Evolutionary conservation across 2,888 invertebrate genomes (phyloP).

Genomic region (Mesorhabditis sp.): DNA sequence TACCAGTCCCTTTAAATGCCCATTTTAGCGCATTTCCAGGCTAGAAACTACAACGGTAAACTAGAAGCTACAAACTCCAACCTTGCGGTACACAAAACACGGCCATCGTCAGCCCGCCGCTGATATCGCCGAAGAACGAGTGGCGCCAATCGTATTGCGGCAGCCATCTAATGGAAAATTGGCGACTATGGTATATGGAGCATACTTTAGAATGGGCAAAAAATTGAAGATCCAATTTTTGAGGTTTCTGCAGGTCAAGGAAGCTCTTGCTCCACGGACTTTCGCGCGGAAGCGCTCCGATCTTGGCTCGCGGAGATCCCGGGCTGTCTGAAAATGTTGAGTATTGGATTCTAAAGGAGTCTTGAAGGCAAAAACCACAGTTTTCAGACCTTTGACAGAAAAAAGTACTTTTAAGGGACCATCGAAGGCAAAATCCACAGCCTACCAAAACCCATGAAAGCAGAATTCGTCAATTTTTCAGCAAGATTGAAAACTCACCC

Average conservation of each 20-base stretch:
- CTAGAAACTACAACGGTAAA: no score
- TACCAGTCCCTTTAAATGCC: no score
- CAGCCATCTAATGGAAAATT: constrained; percentile 25
- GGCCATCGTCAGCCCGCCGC: constrained; percentile 55
- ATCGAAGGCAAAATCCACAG: background rate
- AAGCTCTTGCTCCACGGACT: background rate
- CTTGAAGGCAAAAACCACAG: background rate
- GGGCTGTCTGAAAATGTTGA: background rate
- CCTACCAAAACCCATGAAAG: background rate
- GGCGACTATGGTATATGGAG: no score
- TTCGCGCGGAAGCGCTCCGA: background rate
- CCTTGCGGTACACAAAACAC: constrained; percentile 55
- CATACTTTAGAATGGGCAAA: background rate
- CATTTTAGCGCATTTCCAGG: no score
- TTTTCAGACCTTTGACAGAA: no score
- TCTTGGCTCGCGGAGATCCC: background rate
- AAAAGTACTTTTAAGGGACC: background rate
- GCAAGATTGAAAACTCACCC: background rate
- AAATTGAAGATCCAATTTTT: background rate
- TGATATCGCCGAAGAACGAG: constrained; percentile 53
- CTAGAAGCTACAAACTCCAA: background rate
- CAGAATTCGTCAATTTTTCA: no score
- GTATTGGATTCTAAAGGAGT: background rate
- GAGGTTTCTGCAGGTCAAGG: background rate
- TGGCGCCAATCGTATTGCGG: constrained; percentile 49